A percentile compares a stretch with the other conserved stretches of the same genome.
Conservation (phyloP, 2,888 invertebrate species). For the Glyphotaelius pellucidus region DNA sequence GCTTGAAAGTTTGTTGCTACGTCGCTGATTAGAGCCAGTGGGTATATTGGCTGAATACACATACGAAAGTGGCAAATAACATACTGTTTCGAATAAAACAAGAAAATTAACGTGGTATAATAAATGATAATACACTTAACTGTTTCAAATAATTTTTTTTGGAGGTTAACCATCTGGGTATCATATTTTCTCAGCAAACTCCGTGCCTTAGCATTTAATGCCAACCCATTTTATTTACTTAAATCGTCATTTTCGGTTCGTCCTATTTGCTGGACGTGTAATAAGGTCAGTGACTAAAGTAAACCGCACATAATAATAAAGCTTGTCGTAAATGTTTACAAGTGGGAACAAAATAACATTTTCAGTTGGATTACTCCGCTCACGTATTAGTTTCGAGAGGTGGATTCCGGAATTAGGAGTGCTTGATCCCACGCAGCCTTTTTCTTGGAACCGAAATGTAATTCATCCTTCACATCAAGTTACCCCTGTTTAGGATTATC, state of each 20-base stretch:
- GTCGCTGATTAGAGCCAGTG: background rate
- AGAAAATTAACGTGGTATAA: background rate
- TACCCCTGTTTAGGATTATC: background rate
- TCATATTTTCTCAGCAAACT: background rate
- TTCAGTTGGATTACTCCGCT: background rate
- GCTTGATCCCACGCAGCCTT: background rate
- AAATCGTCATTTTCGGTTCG: background rate
- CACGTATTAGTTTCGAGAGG: background rate
- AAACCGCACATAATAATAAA: background rate
- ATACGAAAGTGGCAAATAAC: background rate
- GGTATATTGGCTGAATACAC: background rate
- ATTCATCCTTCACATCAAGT: constrained; percentile 2
- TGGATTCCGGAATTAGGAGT: background rate
- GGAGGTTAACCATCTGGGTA: background rate
- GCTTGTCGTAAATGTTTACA: background rate
- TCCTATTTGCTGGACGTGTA: background rate
- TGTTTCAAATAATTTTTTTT: background rate
- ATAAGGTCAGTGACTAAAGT: background rate
- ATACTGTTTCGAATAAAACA: background rate
- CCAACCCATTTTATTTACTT: background rate
- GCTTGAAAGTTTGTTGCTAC: background rate
- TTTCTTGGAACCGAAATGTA: background rate
- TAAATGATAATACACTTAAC: background rate
- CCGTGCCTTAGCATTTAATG: background rate
- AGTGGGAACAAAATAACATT: background rate